Evolutionary conservation across 2,797 vertebrate species (phyloP).

Genomic region (Hozukius guyotensis): DNA sequence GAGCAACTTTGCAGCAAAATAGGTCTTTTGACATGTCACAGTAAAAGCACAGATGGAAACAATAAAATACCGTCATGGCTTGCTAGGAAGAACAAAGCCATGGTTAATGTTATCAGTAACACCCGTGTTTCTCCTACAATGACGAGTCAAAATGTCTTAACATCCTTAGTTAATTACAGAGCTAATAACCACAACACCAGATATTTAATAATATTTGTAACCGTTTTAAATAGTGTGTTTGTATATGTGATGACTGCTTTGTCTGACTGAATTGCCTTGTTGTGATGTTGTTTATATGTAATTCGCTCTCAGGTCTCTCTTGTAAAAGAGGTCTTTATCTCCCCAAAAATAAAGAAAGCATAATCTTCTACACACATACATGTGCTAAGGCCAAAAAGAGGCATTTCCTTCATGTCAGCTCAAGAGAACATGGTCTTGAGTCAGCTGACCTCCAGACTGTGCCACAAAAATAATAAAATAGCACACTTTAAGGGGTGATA

Average conservation of each 20-base stretch:
- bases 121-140: neutral
- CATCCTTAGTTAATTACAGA: neutral
- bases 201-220: neutral
- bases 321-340: neutral
- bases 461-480: neutral
- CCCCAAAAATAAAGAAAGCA: neutral
- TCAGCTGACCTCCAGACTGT: neutral
- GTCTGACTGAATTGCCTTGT: neutral
- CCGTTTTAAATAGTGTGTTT: neutral
- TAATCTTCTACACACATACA: neutral
- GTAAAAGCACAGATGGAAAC: neutral
- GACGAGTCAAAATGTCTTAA: neutral
- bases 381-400: neutral
- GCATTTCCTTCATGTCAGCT: neutral
- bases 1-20: neutral
- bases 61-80: neutral
- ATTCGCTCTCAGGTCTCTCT: neutral
- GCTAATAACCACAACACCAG: neutral
- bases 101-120: neutral
- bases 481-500: neutral
- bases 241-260: neutral
- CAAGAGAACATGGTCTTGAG: neutral
- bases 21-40: neutral
- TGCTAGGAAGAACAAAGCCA: neutral
- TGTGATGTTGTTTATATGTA: neutral